Conservation (phyloP, 2,113 vertebrate species). For the Calidris pugnax region DNA sequence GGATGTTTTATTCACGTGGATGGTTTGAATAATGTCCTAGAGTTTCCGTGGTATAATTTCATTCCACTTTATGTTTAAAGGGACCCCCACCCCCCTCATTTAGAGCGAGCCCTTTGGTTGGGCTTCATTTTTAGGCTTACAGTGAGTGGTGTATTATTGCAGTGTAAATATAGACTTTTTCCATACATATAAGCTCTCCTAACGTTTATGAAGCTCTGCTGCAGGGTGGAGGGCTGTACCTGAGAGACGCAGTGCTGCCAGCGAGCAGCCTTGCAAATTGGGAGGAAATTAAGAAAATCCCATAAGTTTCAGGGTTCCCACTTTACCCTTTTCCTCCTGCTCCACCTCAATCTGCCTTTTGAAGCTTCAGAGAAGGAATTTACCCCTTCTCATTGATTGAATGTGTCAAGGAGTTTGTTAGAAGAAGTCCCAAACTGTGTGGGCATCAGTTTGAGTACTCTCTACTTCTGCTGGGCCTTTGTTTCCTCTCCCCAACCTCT, state of each 20-base stretch:
- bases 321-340: background rate
- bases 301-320: background rate
- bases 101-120: background rate
- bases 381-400: background rate
- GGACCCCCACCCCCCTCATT: background rate
- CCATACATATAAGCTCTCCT: background rate
- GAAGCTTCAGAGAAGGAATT: background rate
- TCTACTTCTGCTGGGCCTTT: background rate
- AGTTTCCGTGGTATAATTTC: conserved; percentile 59
- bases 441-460: background rate
- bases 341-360: background rate
- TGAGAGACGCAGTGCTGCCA: background rate
- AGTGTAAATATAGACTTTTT: conserved; percentile 46
- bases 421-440: background rate
- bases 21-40: conserved; percentile 60
- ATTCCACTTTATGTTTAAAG: conserved; percentile 17
- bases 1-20: conserved; percentile 56
- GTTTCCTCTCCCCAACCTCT: background rate
- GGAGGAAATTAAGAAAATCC: background rate
- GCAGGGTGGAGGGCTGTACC: background rate
- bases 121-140: background rate
- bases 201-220: background rate
- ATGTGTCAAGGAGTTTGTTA: background rate
- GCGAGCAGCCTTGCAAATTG: background rate
- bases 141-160: conserved; percentile 26